Base-by-base conservation (phyloP, 2,797 vertebrate species). In the Gouania willdenowi region DNA sequence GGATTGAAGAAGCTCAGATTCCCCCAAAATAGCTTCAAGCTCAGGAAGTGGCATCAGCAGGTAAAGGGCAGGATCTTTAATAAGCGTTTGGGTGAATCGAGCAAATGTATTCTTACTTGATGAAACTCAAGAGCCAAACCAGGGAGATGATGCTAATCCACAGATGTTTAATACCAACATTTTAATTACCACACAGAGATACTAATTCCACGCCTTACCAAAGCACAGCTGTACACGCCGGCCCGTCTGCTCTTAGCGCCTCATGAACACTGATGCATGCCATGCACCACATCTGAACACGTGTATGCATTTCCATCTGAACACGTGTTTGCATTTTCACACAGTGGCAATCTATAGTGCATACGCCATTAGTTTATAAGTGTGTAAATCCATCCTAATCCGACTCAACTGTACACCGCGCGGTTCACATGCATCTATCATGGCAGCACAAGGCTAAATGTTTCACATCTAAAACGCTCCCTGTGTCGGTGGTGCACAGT, bases 21-120 rank as follows among this genome's bases (percentile, higher is more conserved):
- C n/a, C 20, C 66, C 85, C 75, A 83, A 85, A 85, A 83, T 83
- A 85, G 49, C 58, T 59, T 10, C 10, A 23, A 8, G 30, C 35
- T 26, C 61, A 78, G 76, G 57, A 71, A 47, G 61, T 30, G 6
- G 26, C 52, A 20, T 62, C 66, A 61, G 61, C 62, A 62, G 53
- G 58, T 66, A 51, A 56, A 57, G 40, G 65, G 3, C 52, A 55
- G 18, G 39, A 46, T 61, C 44, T 70, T 46, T 45, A 24, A 16
- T 10, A 41, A 32, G 40, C 13, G 46, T 30, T 38, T 22, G 26
- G 30, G 30, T 29, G 41, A 58, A 51, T 39, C 43, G 56, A 56
- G 27, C 41, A 57, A 1, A 26, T 66, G 57, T 39, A 23, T 66
- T 53, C 54, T 44, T 46, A 47, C 38, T 11, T 29, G 29, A 40